Evolutionary conservation across 2,113 vertebrate genomes (phyloP).

Genomic region (Empidonax traillii): DNA sequence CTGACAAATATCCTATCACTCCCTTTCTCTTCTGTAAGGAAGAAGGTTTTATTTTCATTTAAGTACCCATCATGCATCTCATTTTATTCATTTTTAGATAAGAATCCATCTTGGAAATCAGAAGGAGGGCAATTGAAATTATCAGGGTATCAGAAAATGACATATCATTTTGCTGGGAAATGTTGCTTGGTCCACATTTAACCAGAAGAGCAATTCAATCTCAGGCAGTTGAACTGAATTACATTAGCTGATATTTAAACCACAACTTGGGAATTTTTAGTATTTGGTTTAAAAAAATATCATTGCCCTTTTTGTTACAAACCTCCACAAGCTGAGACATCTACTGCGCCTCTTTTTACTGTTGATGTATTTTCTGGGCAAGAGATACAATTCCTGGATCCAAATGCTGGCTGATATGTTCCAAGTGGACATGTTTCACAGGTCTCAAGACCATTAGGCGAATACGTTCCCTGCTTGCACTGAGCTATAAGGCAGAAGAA

Average conservation of each 20-base stretch:
- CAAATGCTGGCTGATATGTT: slow-evolving; percentile 85
- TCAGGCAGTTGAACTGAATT: neutral
- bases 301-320: slow-evolving; percentile 9
- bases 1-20: neutral
- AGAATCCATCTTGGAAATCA: neutral
- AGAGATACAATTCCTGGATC: slow-evolving; percentile 81
- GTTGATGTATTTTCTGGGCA: slow-evolving; percentile 89
- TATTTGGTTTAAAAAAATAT: neutral
- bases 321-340: slow-evolving; percentile 92
- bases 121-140: neutral
- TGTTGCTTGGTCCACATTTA: neutral
- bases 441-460: slow-evolving; percentile 90
- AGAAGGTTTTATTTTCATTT: neutral
- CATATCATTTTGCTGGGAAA: neutral
- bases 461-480: slow-evolving; percentile 94
- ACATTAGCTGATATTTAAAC: neutral
- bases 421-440: slow-evolving; percentile 95
- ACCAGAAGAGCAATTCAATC: neutral
- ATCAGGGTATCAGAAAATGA: neutral
- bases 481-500: slow-evolving; percentile 80
- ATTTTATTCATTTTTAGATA: neutral
- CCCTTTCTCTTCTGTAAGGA: neutral
- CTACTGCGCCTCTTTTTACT: slow-evolving; percentile 89
- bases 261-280: neutral
- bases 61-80: neutral